These are phyloP conservation scores for Agrilus cyanescens DNA, from an alignment of 2,888 invertebrate species.

Conservation along the genomic window DNA sequence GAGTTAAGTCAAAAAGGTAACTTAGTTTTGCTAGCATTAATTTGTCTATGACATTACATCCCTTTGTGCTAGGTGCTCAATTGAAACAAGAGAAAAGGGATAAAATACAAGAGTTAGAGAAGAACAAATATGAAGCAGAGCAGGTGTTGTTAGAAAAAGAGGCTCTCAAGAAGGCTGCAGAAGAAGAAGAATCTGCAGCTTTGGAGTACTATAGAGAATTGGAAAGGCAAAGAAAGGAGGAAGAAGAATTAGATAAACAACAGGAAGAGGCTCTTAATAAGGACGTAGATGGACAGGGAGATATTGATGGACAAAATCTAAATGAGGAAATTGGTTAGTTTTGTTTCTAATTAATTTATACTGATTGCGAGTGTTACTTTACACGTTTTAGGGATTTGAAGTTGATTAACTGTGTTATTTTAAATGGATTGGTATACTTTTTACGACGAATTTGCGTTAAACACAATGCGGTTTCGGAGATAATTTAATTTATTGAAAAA, in stretches of 20 bases:
- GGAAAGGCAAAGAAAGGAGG: conserved; percentile 45
- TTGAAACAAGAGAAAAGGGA: conserved; percentile 62
- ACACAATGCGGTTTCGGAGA: too few relatives aligned
- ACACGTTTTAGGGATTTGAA: too few relatives aligned
- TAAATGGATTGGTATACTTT: too few relatives aligned
- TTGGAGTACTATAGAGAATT: conserved; percentile 67
- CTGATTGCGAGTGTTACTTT: too few relatives aligned
- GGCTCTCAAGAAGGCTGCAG: conserved; percentile 55
- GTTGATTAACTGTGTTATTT: too few relatives aligned
- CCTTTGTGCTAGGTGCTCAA: conserved; percentile 41
- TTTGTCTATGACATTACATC: neutral
- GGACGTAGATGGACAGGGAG: conserved; percentile 22
- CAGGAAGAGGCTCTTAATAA: conserved; percentile 17
- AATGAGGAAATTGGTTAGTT: conserved; percentile 1
- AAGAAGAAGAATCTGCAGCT: conserved; percentile 61
- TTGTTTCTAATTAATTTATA: conserved; percentile 5
- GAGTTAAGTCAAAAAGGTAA: conserved; percentile 68
- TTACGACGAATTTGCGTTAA: too few relatives aligned
- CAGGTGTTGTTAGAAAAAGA: conserved; percentile 67
- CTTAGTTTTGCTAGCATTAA: neutral
- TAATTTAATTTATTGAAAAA: too few relatives aligned
- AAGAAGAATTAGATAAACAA: conserved; percentile 21
- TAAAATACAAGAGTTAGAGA: conserved; percentile 56
- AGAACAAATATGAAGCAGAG: conserved; percentile 67
- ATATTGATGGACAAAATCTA: conserved; percentile 20